Evolutionary conservation across 2,113 vertebrate genomes (phyloP), one percentile per base, ranked within the genome.

Genomic region (Sylvilagus bachmani): DNA sequence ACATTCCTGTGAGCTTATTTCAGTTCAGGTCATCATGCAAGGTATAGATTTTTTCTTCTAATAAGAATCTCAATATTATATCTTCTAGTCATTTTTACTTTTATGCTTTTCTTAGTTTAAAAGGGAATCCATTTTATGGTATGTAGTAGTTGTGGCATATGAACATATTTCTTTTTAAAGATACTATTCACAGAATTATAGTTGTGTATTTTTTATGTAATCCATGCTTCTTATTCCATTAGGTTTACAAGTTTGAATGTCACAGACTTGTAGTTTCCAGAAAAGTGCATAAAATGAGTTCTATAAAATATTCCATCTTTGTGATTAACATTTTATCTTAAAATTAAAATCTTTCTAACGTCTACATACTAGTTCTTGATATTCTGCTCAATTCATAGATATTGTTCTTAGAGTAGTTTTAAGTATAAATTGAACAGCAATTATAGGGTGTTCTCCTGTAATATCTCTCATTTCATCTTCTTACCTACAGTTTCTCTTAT

Each of bases 201-300:
- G 33, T 69, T 61, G 6, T 85, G 79, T 49, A 84, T 79, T 91
- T 88, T 6, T 88, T 96, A 9, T 53, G 66, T 85, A 36, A 12
- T 10, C 2, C 33, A 61, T 67, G 22, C 16, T 38, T 81, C 11
- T 17, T 21, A 5, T 88, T 61, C 12, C 10, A 27, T 61, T 36
- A 61, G 13, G 25, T 14, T 84, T 91, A 66, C 74, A 10, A 53
- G 25, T 29, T 67, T 53, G 78, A 44, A 3, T 17, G 1, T 58
- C 13, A 92, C 5, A 86, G 53, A 73, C 10, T 49, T 86, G 33
- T 38, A n/a, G 79, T 58, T 88, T 58, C 67, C 61, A 87, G 51
- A 67, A 70, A 66, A 58, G 44, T 61, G 49, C 31, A 21, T 67
- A 0, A n/a, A 80, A 69, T 36, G 74, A 73, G 16, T 31, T 14